Base-by-base conservation (phyloP, 2,113 vertebrate genomes). In the Silurus glanis region DNA sequence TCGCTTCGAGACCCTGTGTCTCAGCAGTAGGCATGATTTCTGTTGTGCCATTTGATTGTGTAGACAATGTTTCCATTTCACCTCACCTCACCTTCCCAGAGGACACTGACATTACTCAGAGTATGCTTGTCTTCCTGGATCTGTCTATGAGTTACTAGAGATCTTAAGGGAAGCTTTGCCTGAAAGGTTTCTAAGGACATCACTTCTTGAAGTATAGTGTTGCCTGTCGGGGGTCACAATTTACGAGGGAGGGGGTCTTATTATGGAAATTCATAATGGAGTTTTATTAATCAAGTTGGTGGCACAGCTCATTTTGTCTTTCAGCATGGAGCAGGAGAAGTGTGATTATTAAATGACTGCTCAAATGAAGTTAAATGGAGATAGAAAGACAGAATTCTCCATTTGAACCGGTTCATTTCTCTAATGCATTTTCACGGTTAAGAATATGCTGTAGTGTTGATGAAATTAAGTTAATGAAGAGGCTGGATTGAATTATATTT, bases 341-440 rank as follows among this genome's bases (percentile, higher is more conserved):
- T 80, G 53, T 25, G n/a, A 6, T 56, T 55, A 25, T 75, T 51
- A 76, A 76, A 85, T 58, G 47, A 82, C 51, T 78, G 14, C 83
- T 87, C 67, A 85, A 84, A 75, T 14, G 53, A 87, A 53, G 80
- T 69, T 82, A 85, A 89, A 82, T 89, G 86, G 55, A 59, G 21
- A 86, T 83, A 67, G 61, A 23, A 53, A 62, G 79, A 71, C 69
- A 62, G 47, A 82, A 51, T 80, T 80, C 51, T 83, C 58, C 56
- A 85, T 87, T 87, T 87, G 71, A 85, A 59, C 56, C 67, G 83
- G 53, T 82, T 87, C 83, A 89, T 89, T 89, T 89, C 69, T 87
- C 86, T 89, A 87, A 87, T 89, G 88, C 21, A 13, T 47, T 87
- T 85, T 84, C 82, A 53, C 64, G 58, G 61, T 83, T 89, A 81